These are phyloP conservation scores for Champsocephalus gunnari DNA, from an alignment of 2,797 vertebrate species.

Conservation along the genomic window DNA sequence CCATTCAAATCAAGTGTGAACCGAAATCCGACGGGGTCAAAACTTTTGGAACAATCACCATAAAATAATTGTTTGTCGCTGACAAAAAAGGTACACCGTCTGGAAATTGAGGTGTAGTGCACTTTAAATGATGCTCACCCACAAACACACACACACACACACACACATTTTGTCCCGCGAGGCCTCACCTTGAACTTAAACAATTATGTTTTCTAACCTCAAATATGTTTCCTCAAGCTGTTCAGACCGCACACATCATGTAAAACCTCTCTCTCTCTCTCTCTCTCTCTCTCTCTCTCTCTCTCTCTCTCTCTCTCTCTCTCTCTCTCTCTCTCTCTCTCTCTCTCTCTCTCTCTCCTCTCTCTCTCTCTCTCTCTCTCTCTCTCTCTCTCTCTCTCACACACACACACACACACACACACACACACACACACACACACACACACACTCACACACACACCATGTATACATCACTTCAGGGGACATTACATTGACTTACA, in stretches of 20 bases:
- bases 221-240: conserved; percentile 29
- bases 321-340: too few relatives aligned
- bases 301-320: too few relatives aligned
- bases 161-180: conserved; percentile 2
- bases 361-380: too few relatives aligned
- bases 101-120: conserved; percentile 31
- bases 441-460: not conserved
- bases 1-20: conserved; percentile 43
- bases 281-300: too few relatives aligned
- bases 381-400: too few relatives aligned
- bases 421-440: not conserved
- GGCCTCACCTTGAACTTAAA: conserved; percentile 3
- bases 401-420: not conserved
- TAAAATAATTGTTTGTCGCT: conserved; percentile 14
- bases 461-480: too few relatives aligned
- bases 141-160: conserved; percentile 8
- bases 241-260: conserved; percentile 14
- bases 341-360: too few relatives aligned
- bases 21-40: conserved; percentile 29
- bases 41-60: conserved; percentile 37
- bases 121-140: conserved; percentile 9
- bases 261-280: not conserved
- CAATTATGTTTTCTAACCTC: conserved; percentile 32
- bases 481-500: too few relatives aligned
- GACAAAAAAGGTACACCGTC: conserved; percentile 14